phyloP scores from a whole-genome alignment of 2,113 vertebrate genomes.

The Micronycteris hirsuta region DNA sequence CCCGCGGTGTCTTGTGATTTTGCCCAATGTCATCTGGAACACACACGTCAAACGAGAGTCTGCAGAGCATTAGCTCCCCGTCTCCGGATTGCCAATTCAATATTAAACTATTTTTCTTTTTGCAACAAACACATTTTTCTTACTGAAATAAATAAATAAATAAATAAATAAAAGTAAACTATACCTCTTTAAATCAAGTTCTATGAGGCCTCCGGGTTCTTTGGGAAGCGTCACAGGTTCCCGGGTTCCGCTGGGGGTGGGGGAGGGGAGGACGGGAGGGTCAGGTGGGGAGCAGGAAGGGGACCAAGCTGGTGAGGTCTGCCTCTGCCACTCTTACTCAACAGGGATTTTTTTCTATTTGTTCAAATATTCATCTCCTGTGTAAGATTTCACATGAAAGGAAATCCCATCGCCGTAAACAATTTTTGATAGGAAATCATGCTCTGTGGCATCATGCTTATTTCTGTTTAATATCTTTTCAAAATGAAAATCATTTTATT shows the following conservation, averaged over 20 bases:
- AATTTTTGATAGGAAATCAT: background rate
- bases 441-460: background rate
- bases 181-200: background rate
- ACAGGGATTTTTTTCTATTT: background rate
- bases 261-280: fast-evolving
- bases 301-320: too few species aligned
- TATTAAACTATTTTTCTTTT: background rate
- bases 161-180: background rate
- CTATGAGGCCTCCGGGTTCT: background rate
- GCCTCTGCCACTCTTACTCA: background rate
- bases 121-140: too few species aligned
- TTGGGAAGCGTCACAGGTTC: background rate
- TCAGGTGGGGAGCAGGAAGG: background rate
- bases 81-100: background rate
- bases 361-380: background rate
- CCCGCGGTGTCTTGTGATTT: background rate
- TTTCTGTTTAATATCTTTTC: background rate
- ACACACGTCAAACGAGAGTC: background rate
- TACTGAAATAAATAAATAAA: background rate
- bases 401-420: background rate
- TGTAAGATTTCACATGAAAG: background rate
- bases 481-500: background rate
- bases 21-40: background rate
- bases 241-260: background rate
- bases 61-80: background rate